Evolutionary conservation across 2,797 vertebrate genomes (phyloP).

Genomic region (Rachycentron canadum): DNA sequence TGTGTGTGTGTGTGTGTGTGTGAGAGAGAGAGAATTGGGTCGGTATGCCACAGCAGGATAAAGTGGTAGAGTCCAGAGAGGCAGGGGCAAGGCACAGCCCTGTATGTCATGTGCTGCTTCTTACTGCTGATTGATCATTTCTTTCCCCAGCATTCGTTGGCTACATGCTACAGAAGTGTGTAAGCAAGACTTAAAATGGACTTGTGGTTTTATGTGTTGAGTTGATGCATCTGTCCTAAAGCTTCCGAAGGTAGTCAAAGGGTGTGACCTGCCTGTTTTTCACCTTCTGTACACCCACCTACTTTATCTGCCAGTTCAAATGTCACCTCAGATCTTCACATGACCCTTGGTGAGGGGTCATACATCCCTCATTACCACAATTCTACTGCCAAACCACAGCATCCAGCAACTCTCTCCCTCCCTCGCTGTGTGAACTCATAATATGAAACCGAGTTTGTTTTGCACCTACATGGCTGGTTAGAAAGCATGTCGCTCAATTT

Average conservation of each 20-base stretch:
- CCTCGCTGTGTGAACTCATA: slow-evolving; percentile 49
- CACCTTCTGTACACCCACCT: slow-evolving; percentile 2
- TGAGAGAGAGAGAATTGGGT: slow-evolving; percentile 71
- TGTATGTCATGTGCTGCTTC: slow-evolving; percentile 60
- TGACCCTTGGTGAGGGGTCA: slow-evolving; percentile 11
- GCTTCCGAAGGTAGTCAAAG: slow-evolving; percentile 15
- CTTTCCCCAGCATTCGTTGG: slow-evolving; percentile 34
- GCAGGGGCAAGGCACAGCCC: slow-evolving; percentile 41
- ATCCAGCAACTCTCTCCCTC: slow-evolving; percentile 17
- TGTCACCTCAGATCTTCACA: slow-evolving; percentile 57
- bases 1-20: background rate
- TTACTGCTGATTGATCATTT: slow-evolving; percentile 51
- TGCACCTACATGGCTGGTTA: slow-evolving; percentile 31
- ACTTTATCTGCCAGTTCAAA: slow-evolving; percentile 38
- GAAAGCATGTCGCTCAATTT: slow-evolving; percentile 19
- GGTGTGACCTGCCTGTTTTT: slow-evolving; percentile 21
- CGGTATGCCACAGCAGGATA: slow-evolving; percentile 69
- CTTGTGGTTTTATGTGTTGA: background rate
- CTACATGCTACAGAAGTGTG: slow-evolving; percentile 2
- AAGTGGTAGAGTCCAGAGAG: slow-evolving; percentile 37
- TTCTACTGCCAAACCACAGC: background rate
- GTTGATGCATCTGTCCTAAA: background rate
- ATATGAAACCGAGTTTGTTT: slow-evolving; percentile 52
- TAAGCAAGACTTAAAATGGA: background rate
- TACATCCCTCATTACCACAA: slow-evolving; percentile 38